phyloP scores from a whole-genome alignment of 2,888 invertebrate species.

The Terebella lapidaria region DNA sequence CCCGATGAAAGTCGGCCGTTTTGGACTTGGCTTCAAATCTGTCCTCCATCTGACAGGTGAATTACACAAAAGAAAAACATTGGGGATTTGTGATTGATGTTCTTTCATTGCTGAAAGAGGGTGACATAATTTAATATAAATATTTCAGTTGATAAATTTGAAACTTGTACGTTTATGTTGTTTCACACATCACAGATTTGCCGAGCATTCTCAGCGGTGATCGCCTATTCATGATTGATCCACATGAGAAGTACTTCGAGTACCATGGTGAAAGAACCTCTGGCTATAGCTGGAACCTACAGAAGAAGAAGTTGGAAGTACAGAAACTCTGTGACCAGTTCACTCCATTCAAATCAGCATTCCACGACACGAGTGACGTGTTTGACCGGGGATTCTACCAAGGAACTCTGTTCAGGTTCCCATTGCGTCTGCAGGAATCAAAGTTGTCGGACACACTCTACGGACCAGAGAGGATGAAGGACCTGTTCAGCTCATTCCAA shows the following conservation, averaged over 20 bases:
- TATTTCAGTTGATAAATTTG: no score
- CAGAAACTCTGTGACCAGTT: slow-evolving; percentile 23
- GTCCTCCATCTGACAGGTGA: slow-evolving; percentile 46
- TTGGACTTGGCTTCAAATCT: slow-evolving; percentile 49
- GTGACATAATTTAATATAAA: no score
- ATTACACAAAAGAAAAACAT: no score
- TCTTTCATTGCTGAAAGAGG: no score
- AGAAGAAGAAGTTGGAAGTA: slow-evolving; percentile 11
- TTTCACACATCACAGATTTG: slow-evolving; percentile 38
- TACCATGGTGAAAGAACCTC: slow-evolving; percentile 22
- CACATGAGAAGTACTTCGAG: slow-evolving; percentile 31
- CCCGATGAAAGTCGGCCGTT: slow-evolving; percentile 43
- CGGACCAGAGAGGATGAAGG: slow-evolving; percentile 26
- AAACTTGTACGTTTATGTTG: no score
- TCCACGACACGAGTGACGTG: slow-evolving; percentile 19
- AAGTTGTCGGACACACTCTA: slow-evolving; percentile 33
- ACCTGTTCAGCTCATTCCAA: slow-evolving; percentile 32
- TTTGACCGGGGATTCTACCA: slow-evolving; percentile 25
- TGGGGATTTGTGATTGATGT: no score
- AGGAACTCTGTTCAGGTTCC: slow-evolving; percentile 46
- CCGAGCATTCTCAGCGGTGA: slow-evolving; percentile 41
- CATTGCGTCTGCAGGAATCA: slow-evolving; percentile 32
- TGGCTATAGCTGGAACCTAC: slow-evolving; percentile 25
- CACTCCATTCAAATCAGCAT: slow-evolving; percentile 29
- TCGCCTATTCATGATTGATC: slow-evolving; percentile 36